phyloP scores from a whole-genome alignment of 2,888 invertebrate species.

The Hydrotaea diabolus region DNA sequence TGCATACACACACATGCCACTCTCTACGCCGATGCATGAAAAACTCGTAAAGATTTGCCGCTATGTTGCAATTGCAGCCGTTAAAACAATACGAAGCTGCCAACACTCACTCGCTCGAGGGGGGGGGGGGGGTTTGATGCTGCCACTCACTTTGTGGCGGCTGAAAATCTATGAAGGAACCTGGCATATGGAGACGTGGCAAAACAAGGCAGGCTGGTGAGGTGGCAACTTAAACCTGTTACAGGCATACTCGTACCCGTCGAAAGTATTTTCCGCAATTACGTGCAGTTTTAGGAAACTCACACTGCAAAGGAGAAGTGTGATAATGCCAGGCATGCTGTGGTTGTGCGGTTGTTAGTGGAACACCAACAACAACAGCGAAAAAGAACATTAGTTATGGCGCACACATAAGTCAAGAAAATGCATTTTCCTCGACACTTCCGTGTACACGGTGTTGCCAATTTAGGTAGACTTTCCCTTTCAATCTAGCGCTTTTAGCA shows the following conservation, averaged over 20 bases:
- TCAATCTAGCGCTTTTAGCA: no score
- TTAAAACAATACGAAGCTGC: slow-evolving; percentile 8
- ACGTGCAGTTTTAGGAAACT: neutral
- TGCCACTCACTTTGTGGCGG: neutral
- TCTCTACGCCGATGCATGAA: neutral
- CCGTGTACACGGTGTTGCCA: no score
- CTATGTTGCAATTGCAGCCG: slow-evolving; percentile 5
- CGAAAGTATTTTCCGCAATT: slow-evolving; percentile 35
- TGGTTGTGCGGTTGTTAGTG: neutral
- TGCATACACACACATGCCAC: neutral
- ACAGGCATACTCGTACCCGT: slow-evolving; percentile 6
- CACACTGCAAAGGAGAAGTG: neutral
- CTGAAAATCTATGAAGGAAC: neutral
- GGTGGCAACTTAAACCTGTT: slow-evolving; percentile 19
- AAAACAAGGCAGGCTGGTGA: neutral
- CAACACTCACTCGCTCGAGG: neutral
- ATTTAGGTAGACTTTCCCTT: no score
- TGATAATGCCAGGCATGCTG: neutral
- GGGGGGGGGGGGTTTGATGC: neutral
- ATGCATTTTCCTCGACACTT: slow-evolving; percentile 8
- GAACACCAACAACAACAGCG: slow-evolving; percentile 16
- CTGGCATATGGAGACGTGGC: neutral
- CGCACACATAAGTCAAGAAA: slow-evolving; percentile 2
- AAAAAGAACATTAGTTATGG: slow-evolving; percentile 33
- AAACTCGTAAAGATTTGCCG: neutral